phyloP scores from a whole-genome alignment of 2,888 invertebrate genomes.

The Microdon myrmicae region DNA sequence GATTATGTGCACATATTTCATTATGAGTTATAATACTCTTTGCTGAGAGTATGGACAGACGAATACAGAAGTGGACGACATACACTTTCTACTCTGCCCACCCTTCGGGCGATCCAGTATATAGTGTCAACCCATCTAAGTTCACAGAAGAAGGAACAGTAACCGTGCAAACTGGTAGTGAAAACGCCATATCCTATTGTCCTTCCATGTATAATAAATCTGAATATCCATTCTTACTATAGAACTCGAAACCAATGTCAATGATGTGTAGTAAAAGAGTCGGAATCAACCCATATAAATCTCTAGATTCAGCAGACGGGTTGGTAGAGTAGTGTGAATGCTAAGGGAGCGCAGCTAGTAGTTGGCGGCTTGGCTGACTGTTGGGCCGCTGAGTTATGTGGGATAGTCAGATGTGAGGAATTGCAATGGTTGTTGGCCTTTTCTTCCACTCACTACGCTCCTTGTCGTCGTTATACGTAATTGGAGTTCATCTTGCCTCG shows the following conservation, averaged over 20 bases:
- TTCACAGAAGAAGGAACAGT: slow-evolving; percentile 12
- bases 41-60: slow-evolving; percentile 37
- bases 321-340: too few species aligned
- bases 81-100: too few species aligned
- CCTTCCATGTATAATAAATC: slow-evolving; percentile 36
- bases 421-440: too few species aligned
- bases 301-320: too few species aligned
- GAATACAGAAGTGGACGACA: slow-evolving; percentile 15
- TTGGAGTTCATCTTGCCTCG: slow-evolving; percentile 47
- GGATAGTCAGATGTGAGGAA: too few species aligned
- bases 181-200: slow-evolving; percentile 2
- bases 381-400: too few species aligned
- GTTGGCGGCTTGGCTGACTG: too few species aligned
- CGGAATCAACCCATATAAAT: slow-evolving; percentile 37
- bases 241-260: slow-evolving; percentile 49
- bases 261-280: slow-evolving; percentile 37
- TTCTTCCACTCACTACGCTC: too few species aligned
- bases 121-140: background rate
- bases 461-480: slow-evolving; percentile 19
- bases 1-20: slow-evolving; percentile 52
- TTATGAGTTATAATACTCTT: slow-evolving; percentile 50
- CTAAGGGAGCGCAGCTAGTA: too few species aligned
- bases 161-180: slow-evolving; percentile 18
- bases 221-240: slow-evolving; percentile 45
- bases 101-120: too few species aligned